Percentiles rank a stretch among this genome's conserved stretches.
Conservation (phyloP, 2,888 invertebrate genomes). For the Eupithecia centaureata region DNA sequence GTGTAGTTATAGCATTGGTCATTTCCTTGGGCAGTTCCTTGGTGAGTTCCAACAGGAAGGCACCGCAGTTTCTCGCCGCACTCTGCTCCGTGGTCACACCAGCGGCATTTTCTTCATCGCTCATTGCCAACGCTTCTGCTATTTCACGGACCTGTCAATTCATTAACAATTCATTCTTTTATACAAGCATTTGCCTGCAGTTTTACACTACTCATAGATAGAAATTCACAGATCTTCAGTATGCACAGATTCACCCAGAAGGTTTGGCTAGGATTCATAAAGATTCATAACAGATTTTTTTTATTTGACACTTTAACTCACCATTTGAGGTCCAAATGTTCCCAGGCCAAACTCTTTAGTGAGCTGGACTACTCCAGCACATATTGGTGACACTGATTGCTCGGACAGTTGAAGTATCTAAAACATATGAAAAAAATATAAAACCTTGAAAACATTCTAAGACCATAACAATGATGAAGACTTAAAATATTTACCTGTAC, state of each 20-base stretch:
- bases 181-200: too few species aligned
- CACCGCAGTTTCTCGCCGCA: constrained; percentile 76
- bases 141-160: constrained; percentile 85
- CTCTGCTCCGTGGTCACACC: constrained; percentile 69
- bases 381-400: constrained; percentile 87
- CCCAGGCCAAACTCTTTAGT: constrained; percentile 87
- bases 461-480: too few species aligned
- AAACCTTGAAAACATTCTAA: too few species aligned
- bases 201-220: too few species aligned
- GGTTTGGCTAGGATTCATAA: too few species aligned
- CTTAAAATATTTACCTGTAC: constrained; percentile 75
- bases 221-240: too few species aligned
- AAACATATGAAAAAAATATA: constrained; percentile 38
- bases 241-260: too few species aligned
- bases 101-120: constrained; percentile 74
- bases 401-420: constrained; percentile 91
- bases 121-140: constrained; percentile 85
- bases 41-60: constrained; percentile 86
- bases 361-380: constrained; percentile 88
- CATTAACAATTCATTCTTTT: not conserved
- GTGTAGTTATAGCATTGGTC: constrained; percentile 84
- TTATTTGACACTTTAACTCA: too few species aligned
- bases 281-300: too few species aligned
- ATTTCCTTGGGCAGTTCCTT: constrained; percentile 85
- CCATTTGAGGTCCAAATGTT: constrained; percentile 88